Percentiles rank a stretch among this genome's conserved stretches.
Conservation (phyloP, 1,140 invertebrate species). For the Rhagoletis pomonella region DNA sequence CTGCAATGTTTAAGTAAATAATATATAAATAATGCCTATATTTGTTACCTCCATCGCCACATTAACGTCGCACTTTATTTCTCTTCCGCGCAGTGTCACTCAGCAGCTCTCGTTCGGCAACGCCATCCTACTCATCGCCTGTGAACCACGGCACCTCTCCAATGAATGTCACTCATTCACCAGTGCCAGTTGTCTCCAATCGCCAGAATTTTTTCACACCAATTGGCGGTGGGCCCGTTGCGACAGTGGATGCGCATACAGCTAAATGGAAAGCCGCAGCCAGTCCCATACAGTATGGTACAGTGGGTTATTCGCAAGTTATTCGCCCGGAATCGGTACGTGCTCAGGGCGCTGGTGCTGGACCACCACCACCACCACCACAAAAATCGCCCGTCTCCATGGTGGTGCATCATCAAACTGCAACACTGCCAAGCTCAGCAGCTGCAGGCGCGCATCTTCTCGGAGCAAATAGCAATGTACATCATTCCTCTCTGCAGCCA, state of each 20-base stretch:
- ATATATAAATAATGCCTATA: neutral
- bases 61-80: too few relatives aligned
- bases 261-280: constrained; percentile 71
- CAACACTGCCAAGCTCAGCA: constrained; percentile 72
- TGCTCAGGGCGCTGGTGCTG: constrained; percentile 56
- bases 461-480: constrained; percentile 53
- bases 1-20: constrained; percentile 72
- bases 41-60: neutral
- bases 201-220: constrained; percentile 90
- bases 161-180: constrained; percentile 79
- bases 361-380: constrained; percentile 58
- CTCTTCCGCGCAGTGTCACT: constrained; percentile 82
- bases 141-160: constrained; percentile 81
- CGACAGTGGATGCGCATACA: constrained; percentile 56
- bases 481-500: constrained; percentile 28
- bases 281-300: constrained; percentile 71
- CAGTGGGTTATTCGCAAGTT: constrained; percentile 56
- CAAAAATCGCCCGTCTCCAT: constrained; percentile 72
- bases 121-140: constrained; percentile 89
- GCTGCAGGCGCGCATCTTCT: constrained; percentile 41
- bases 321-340: constrained; percentile 77
- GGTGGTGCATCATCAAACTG: constrained; percentile 71
- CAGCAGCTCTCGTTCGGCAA: constrained; percentile 92
- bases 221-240: constrained; percentile 80
- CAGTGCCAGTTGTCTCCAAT: constrained; percentile 79